Base-by-base conservation (phyloP, 2,888 invertebrate genomes). In the Idaea straminata region DNA sequence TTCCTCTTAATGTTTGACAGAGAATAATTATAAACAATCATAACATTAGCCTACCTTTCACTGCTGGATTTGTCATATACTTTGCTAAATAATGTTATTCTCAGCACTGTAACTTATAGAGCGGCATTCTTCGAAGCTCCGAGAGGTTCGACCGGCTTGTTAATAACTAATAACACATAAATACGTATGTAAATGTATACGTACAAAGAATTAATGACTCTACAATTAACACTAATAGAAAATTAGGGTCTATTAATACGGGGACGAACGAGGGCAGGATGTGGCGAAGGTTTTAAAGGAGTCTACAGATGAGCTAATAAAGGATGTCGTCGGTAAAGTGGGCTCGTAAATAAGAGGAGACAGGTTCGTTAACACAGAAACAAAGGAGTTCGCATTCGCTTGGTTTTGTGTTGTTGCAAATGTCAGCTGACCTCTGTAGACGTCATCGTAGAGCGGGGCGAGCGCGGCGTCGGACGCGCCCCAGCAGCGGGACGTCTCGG, bases 401-500 rank as follows among this genome's bases (percentile, higher is more conserved):
- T 74, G 70, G 76, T 73, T 72, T 67, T 68, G 70, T 70, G 77
- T 75, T 77, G 75, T 77, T 77, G 76, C 78, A 71, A 83, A 80
- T 81, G 81, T 84, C 85, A 86, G 89, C 93, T 94, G 92, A 95
- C 95, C 95, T 92, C 94, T 87, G 87, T 94, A 94, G 83, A 94
- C 94, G 91, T 94, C 94, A 84, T 94, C 94, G 92, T 94, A 95
- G 86, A 94, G 94, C 85, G 94, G 94, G 80, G 94, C 93, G 91
- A 94, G 94, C 77, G 94, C 93, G 80, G 93, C 89, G 85, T 94
- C 94, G 91, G 94, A 94, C 92, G 91, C 94, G 94, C 91, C 92
- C 92, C 93, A 93, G 84, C 93, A 93, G 83, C 93, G 92, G 86
- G 91, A 83, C 79, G 94, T 92, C 88, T 94, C 94, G 78, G 94